Conservation (phyloP, 2,888 invertebrate genomes). For the Galeopsomyia nigrocyanea region DNA sequence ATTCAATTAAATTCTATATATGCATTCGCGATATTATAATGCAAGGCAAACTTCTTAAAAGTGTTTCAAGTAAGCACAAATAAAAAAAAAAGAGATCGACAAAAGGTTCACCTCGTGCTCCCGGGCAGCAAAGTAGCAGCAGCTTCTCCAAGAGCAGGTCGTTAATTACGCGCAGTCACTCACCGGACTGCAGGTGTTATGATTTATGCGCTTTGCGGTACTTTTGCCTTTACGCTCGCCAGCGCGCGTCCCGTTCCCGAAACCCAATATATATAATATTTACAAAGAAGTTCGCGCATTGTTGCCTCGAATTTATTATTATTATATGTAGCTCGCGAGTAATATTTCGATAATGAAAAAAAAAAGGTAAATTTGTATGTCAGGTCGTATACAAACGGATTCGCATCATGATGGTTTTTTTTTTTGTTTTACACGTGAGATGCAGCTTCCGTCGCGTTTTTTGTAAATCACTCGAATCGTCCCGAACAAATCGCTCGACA, state of each 20-base stretch:
- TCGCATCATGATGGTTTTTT: slow-evolving; percentile 6
- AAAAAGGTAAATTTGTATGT: not conserved
- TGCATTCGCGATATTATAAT: too few species aligned
- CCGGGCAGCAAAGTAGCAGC: not conserved
- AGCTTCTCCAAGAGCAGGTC: slow-evolving; percentile 20
- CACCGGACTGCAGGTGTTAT: slow-evolving; percentile 49
- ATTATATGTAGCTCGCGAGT: slow-evolving; percentile 12
- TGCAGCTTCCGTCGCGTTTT: slow-evolving; percentile 7
- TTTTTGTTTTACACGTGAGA: not conserved
- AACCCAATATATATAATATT: slow-evolving; percentile 34
- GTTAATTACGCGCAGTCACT: slow-evolving; percentile 50
- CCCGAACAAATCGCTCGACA: slow-evolving; percentile 23
- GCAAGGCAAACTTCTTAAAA: too few species aligned
- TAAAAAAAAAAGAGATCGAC: too few species aligned
- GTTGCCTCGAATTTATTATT: slow-evolving; percentile 3
- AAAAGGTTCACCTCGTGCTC: not conserved
- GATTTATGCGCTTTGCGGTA: slow-evolving; percentile 52
- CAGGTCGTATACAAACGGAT: not conserved
- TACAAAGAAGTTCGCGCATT: too few species aligned
- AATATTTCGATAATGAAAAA: not conserved
- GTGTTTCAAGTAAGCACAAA: too few species aligned
- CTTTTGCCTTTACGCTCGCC: slow-evolving; percentile 14
- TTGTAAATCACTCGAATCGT: slow-evolving; percentile 5
- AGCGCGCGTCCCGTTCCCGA: slow-evolving; percentile 45
- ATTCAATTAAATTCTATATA: too few species aligned